Evolutionary conservation across 2,113 vertebrate genomes (phyloP).

Genomic region (Ginglymostoma cirratum): DNA sequence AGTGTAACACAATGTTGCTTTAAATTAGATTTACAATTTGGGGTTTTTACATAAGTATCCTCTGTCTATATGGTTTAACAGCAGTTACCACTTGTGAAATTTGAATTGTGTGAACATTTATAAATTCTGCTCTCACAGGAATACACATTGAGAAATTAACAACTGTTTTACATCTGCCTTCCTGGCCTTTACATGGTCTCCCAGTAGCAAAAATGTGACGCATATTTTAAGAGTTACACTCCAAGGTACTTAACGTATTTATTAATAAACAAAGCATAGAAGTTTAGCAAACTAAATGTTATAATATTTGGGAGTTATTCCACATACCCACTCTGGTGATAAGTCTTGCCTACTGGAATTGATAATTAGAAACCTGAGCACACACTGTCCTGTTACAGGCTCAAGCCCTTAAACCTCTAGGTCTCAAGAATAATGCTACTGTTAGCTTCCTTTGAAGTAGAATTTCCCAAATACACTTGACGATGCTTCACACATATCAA

Average conservation of each 20-base stretch:
- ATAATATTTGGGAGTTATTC: not conserved
- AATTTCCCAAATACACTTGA: not conserved
- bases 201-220: not conserved
- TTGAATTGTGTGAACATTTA: not conserved
- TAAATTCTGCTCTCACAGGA: not conserved
- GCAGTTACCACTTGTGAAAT: not conserved
- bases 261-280: not conserved
- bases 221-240: not conserved
- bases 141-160: not conserved
- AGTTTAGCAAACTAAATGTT: not conserved
- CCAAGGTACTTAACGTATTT: not conserved
- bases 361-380: not conserved
- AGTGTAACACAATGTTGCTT: not conserved
- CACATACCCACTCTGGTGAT: not conserved
- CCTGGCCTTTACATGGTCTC: not conserved
- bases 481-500: not conserved
- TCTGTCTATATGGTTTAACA: not conserved
- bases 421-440: not conserved
- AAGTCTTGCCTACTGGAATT: not conserved
- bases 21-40: not conserved
- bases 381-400: not conserved
- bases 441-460: conserved; percentile 9
- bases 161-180: not conserved
- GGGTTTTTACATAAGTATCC: not conserved
- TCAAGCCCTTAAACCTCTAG: not conserved